Evolutionary conservation across 2,797 vertebrate genomes (phyloP).

Genomic region (Neostethus bicornis): DNA sequence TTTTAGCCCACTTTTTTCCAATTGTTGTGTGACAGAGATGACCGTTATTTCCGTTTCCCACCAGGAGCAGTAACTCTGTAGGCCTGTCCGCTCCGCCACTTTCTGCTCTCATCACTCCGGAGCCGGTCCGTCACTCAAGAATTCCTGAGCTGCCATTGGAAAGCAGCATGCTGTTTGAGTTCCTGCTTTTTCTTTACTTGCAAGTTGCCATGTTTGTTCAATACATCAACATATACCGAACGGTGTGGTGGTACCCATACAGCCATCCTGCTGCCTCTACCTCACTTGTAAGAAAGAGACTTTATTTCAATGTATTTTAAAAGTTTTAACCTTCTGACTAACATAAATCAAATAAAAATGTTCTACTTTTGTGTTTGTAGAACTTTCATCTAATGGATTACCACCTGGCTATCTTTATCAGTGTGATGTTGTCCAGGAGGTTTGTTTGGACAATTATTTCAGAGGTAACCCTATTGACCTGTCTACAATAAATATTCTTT

Average conservation of each 20-base stretch:
- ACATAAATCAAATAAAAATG: neutral
- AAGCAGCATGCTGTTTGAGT: constrained; percentile 93
- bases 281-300: constrained; percentile 85
- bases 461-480: constrained; percentile 82
- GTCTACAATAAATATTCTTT: neutral
- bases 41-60: constrained; percentile 1
- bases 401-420: constrained; percentile 96
- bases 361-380: constrained; percentile 62
- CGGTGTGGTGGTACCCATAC: constrained; percentile 99
- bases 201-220: constrained; percentile 97
- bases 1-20: no score
- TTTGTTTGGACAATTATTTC: constrained; percentile 97
- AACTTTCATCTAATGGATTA: constrained; percentile 99
- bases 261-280: constrained; percentile 95
- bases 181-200: constrained; percentile 96
- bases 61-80: constrained; percentile 89
- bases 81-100: constrained; percentile 92
- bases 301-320: no score
- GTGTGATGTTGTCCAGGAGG: constrained; percentile 95
- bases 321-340: neutral
- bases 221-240: constrained; percentile 99
- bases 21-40: constrained; percentile 1
- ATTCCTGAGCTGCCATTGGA: constrained; percentile 95
- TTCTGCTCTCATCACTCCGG: constrained; percentile 93
- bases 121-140: constrained; percentile 94